Evolutionary conservation across 1,140 invertebrate species (phyloP).

Genomic region (Polyergus mexicanus): DNA sequence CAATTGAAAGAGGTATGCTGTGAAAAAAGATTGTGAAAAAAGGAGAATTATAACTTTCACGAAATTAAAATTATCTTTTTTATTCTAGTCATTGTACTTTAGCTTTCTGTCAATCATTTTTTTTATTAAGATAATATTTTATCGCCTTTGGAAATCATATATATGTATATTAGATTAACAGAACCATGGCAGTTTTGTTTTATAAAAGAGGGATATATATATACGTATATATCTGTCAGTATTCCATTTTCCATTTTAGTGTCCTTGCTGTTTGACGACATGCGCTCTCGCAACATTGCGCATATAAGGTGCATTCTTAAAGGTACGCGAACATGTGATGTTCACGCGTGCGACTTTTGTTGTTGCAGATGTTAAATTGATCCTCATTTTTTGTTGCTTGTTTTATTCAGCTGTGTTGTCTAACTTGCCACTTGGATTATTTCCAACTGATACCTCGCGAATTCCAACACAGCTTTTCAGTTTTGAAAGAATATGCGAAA

Average conservation of each 20-base stretch:
- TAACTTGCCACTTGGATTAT: conserved; percentile 66
- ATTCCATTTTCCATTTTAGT: conserved; percentile 79
- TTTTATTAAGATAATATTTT: conserved; percentile 28
- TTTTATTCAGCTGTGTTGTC: conserved; percentile 62
- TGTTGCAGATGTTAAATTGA: conserved; percentile 67
- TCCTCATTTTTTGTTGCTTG: conserved; percentile 71
- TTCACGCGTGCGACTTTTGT: conserved; percentile 73
- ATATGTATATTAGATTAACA: neutral
- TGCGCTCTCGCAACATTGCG: conserved; percentile 87
- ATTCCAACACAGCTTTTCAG: conserved; percentile 60
- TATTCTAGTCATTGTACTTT: neutral
- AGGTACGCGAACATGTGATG: conserved; percentile 85
- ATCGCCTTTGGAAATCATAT: neutral
- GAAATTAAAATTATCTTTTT: conserved; percentile 24
- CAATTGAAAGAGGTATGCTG: conserved; percentile 31
- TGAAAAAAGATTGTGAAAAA: neutral
- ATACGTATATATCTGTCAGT: conserved; percentile 14
- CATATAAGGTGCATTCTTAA: conserved; percentile 88
- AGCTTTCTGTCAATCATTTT: neutral
- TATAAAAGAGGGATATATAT: neutral
- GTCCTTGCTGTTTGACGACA: conserved; percentile 86
- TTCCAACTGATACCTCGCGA: conserved; percentile 68
- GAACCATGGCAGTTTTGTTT: conserved; percentile 1
- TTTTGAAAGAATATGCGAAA: neutral
- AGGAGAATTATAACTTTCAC: conserved; percentile 6